A percentile compares a stretch with the other conserved stretches of the same genome.
Evolutionary conservation across 2,797 vertebrate species (phyloP).

Genomic region (Sebastes itinus): DNA sequence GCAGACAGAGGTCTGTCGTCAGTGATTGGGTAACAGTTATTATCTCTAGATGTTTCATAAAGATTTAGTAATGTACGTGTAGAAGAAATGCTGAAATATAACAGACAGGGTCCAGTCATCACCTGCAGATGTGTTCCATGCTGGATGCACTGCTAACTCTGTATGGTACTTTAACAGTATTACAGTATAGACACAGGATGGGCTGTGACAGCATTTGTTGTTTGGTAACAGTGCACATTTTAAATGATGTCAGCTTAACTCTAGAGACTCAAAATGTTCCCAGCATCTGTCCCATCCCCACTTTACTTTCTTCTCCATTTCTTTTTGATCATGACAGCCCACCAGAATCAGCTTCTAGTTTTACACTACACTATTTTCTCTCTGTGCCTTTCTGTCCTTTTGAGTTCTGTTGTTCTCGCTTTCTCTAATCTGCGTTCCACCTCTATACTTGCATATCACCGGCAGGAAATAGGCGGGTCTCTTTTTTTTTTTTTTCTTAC

Average conservation of each 20-base stretch:
- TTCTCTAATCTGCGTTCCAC: constrained; percentile 32
- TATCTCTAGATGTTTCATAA: constrained; percentile 19
- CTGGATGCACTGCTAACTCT: background rate
- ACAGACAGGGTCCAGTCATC: background rate
- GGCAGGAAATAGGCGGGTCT: constrained; percentile 69
- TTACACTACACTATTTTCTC: background rate
- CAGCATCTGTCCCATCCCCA: background rate
- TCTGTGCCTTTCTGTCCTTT: background rate
- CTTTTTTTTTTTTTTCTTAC: constrained; percentile 22
- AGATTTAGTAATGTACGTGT: background rate
- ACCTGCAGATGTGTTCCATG: background rate
- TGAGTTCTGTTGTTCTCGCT: constrained; percentile 14
- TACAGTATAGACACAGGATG: background rate
- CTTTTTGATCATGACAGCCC: background rate
- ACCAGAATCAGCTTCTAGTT: background rate
- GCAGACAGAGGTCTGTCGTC: constrained; percentile 18
- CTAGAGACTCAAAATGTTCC: background rate
- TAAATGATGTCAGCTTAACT: background rate
- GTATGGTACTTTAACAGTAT: background rate
- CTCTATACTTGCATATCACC: constrained; percentile 34
- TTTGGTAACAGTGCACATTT: background rate
- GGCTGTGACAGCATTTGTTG: background rate
- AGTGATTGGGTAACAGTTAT: constrained; percentile 51
- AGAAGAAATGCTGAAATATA: constrained; percentile 15
- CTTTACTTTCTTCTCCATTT: background rate